A percentile compares a stretch with the other conserved stretches of the same genome.
phyloP scores from a whole-genome alignment of 2,797 vertebrate genomes.

The Anableps anableps region DNA sequence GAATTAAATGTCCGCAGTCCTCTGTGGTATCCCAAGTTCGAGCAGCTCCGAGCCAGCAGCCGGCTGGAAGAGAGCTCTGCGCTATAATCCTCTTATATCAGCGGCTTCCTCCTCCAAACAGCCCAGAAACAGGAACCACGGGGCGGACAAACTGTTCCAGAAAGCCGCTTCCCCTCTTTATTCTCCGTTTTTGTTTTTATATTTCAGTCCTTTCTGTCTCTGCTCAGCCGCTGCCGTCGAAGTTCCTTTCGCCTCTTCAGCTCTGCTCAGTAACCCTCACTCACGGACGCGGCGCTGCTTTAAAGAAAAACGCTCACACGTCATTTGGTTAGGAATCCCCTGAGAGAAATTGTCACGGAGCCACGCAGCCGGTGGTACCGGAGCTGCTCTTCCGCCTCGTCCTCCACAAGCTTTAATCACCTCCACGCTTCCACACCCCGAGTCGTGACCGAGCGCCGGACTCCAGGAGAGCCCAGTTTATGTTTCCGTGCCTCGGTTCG shows the following conservation, averaged over 20 bases:
- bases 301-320: slow-evolving; percentile 76
- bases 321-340: slow-evolving; percentile 82
- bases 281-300: slow-evolving; percentile 58
- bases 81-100: slow-evolving; percentile 40
- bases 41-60: slow-evolving; percentile 41
- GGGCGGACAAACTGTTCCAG: not conserved
- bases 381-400: slow-evolving; percentile 15
- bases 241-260: slow-evolving; percentile 25
- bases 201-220: not conserved
- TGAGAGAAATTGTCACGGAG: slow-evolving; percentile 71
- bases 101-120: slow-evolving; percentile 48
- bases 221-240: slow-evolving; percentile 28
- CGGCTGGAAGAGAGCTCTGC: slow-evolving; percentile 38
- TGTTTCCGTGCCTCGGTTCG: slow-evolving; percentile 49
- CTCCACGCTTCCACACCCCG: not conserved
- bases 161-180: not conserved
- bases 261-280: slow-evolving; percentile 3
- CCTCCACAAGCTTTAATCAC: not conserved
- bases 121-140: slow-evolving; percentile 23
- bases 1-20: slow-evolving; percentile 4
- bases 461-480: slow-evolving; percentile 22
- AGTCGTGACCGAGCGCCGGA: slow-evolving; percentile 62
- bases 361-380: slow-evolving; percentile 35
- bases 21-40: slow-evolving; percentile 39
- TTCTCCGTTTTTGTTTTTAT: slow-evolving; percentile 21